Base-by-base conservation (phyloP, 2,113 vertebrate genomes). In the Spheniscus mendiculus region DNA sequence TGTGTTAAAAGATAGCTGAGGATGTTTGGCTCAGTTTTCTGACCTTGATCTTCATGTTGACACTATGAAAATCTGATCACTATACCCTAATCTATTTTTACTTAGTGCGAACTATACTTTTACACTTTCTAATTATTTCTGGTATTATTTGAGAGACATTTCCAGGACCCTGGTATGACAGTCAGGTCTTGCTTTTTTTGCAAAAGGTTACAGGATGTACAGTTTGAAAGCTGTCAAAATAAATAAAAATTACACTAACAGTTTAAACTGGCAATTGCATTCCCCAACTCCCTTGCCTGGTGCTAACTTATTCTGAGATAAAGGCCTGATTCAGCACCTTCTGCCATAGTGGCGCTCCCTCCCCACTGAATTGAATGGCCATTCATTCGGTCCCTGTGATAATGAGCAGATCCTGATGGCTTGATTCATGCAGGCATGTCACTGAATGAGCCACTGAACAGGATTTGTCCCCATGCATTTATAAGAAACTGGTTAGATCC, bases 11-110 rank as follows among this genome's bases (percentile, higher is more conserved):
- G 96, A 92, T 61, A 96, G 83, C 90, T 86, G 94, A 98, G 83
- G 88, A 90, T 88, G 93, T 97, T 96, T 98, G 95, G 89, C 96
- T 95, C 44, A 4, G 36, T 81, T 90, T 97, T 52, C 69, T 94
- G 89, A 97, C 97, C 95, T 92, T 92, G 92, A 96, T 93, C 93
- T 95, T 91, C 81, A 50, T 93, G 90, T 73, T 92, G 80, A 93
- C 9, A 32, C 36, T 88, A 61, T 83, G 92, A 95, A 96, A 94
- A 95, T 89, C 65, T 82, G 83, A 96, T 93, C 66, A 63, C 87
- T 83, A 8, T 23, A n/a, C 15, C 23, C 74, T 82, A 63, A 92
- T 95, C 94, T 94, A 61, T 36, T 93, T 96, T 93, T 91, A 15
- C 65, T 90, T 95, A 34, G 56, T 44, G 62, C 32, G 87, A 47